A percentile compares a stretch with the other conserved stretches of the same genome.
phyloP scores from a whole-genome alignment of 2,113 vertebrate species.

The Arizona elegans region DNA sequence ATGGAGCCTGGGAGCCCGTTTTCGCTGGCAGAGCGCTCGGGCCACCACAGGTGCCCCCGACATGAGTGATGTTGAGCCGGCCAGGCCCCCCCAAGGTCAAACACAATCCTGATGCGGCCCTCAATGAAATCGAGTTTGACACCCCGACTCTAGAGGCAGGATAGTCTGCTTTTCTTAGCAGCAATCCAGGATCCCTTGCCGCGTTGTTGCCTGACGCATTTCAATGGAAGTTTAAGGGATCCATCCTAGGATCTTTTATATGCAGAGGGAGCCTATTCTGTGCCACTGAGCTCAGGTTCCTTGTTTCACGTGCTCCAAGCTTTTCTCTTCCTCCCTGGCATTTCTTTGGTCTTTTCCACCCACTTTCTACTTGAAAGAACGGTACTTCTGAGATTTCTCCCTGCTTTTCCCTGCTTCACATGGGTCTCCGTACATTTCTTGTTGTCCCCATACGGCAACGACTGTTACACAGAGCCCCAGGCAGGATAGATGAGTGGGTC shows the following conservation, averaged over 20 bases:
- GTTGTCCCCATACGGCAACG: not conserved
- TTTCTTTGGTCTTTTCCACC: too few relatives aligned
- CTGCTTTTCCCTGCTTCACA: not conserved
- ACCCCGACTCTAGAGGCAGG: too few relatives aligned
- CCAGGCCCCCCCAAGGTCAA: too few relatives aligned
- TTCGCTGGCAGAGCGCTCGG: too few relatives aligned
- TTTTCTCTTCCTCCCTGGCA: not conserved
- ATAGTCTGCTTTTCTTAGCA: not conserved
- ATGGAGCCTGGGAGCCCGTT: too few relatives aligned
- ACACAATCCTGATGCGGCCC: too few relatives aligned
- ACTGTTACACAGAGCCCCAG: too few relatives aligned
- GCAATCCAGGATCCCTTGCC: not conserved
- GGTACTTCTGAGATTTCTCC: not conserved
- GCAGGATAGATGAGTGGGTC: not conserved
- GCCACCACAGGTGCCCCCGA: too few relatives aligned
- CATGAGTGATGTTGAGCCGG: too few relatives aligned
- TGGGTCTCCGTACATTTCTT: not conserved
- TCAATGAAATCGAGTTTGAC: too few relatives aligned
- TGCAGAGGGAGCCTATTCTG: not conserved
- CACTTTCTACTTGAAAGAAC: not conserved
- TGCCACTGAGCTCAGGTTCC: not conserved
- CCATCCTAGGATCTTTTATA: not conserved
- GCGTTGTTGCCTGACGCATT: not conserved
- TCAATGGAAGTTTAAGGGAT: not conserved
- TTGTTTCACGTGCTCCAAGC: not conserved